Percentiles rank a stretch among this genome's conserved stretches.
phyloP scores from a whole-genome alignment of 2,797 vertebrate species.

The Gymnodraco acuticeps region DNA sequence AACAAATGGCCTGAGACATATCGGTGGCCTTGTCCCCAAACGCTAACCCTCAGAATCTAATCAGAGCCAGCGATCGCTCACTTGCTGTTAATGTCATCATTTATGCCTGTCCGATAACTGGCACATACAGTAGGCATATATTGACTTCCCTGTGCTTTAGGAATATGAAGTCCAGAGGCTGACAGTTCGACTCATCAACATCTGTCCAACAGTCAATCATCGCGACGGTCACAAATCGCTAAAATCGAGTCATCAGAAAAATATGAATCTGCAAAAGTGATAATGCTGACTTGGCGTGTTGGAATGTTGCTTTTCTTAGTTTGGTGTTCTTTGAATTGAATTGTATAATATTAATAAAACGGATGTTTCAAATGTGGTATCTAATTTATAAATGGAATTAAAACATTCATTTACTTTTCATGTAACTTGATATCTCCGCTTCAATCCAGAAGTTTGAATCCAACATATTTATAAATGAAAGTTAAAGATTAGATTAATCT shows the following conservation, averaged over 20 bases:
- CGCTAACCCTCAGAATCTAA: constrained; percentile 67
- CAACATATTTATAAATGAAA: background rate
- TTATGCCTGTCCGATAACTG: constrained; percentile 68
- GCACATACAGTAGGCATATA: constrained; percentile 50
- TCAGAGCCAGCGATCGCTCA: constrained; percentile 74
- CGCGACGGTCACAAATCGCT: constrained; percentile 24
- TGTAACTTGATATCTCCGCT: no score
- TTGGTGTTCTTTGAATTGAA: background rate
- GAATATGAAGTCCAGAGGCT: constrained; percentile 58
- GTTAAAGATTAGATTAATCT: background rate
- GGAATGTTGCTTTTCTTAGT: background rate
- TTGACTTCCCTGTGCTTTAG: constrained; percentile 62
- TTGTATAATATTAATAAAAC: background rate
- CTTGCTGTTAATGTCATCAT: constrained; percentile 69
- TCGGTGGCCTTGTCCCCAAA: constrained; percentile 61
- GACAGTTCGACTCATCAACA: constrained; percentile 53
- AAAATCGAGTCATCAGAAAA: constrained; percentile 22
- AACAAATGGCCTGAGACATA: constrained; percentile 68
- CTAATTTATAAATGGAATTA: background rate
- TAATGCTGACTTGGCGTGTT: constrained; percentile 28
- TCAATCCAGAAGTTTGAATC: no score
- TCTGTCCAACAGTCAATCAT: constrained; percentile 44
- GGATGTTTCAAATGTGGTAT: background rate
- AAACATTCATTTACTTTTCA: background rate
- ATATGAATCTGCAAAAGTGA: constrained; percentile 19